Percentiles rank a stretch among this genome's conserved stretches.
These are phyloP conservation scores for Enteromius viviparus DNA, from an alignment of 2,797 vertebrate genomes.

Conservation along the genomic window DNA sequence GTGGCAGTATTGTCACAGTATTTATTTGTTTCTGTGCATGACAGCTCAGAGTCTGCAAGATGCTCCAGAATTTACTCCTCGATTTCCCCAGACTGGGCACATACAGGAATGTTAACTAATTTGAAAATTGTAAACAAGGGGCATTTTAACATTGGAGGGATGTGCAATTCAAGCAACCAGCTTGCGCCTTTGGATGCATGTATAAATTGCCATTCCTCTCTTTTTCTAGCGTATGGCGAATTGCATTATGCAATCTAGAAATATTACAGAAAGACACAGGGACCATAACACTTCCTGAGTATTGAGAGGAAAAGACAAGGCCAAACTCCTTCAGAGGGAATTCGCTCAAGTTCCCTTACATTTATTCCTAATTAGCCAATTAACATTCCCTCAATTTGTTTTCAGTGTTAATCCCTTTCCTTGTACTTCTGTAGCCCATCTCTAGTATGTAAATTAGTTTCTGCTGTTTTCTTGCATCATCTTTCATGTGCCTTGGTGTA, in stretches of 20 bases:
- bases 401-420: slow-evolving; percentile 6
- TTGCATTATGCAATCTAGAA: slow-evolving; percentile 3
- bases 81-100: not conserved
- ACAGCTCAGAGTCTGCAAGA: not conserved
- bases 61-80: not conserved
- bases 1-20: not conserved
- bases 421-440: not conserved
- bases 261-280: slow-evolving; percentile 3
- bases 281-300: slow-evolving; percentile 1
- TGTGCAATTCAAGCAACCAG: slow-evolving; percentile 1
- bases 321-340: slow-evolving; percentile 4
- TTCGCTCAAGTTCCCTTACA: slow-evolving; percentile 50
- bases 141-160: not conserved
- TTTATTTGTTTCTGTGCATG: slow-evolving; percentile 8
- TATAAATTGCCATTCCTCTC: not conserved
- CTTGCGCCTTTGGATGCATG: not conserved
- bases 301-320: not conserved
- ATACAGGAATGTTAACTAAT: not conserved
- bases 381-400: slow-evolving; percentile 28
- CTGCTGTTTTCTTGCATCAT: slow-evolving; percentile 49
- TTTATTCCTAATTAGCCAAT: slow-evolving; percentile 66
- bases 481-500: slow-evolving; percentile 66
- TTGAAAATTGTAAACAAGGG: not conserved
- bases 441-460: not conserved
- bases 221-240: not conserved